These are phyloP conservation scores for Thamnophis elegans DNA, from an alignment of 2,797 vertebrate species.

Conservation along the genomic window DNA sequence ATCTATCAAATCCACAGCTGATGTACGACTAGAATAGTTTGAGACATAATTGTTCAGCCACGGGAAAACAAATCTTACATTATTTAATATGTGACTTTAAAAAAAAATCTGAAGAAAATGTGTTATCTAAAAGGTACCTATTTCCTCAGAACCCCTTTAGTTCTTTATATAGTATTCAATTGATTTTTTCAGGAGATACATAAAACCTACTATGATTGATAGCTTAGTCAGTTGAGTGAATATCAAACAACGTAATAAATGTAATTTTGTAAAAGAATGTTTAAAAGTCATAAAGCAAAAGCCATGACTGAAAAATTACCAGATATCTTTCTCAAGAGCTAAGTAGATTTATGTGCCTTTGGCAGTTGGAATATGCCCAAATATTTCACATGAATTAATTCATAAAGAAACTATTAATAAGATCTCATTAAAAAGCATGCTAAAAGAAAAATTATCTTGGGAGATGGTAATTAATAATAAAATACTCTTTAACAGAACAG, in stretches of 20 bases:
- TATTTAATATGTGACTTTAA: neutral
- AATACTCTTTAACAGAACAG: constrained; percentile 22
- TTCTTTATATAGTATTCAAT: neutral
- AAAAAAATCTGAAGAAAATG: neutral
- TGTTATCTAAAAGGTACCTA: neutral
- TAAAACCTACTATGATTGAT: neutral
- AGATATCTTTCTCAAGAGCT: constrained; percentile 9
- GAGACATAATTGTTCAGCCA: neutral
- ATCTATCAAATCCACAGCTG: neutral
- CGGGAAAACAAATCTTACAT: neutral
- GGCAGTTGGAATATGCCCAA: neutral
- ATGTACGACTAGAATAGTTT: neutral
- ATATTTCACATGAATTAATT: constrained; percentile 35
- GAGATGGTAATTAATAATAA: constrained; percentile 32
- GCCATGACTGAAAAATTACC: neutral
- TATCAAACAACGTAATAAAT: neutral
- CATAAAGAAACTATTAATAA: constrained; percentile 46
- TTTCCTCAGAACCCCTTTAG: neutral
- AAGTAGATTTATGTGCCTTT: neutral
- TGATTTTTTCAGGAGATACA: neutral
- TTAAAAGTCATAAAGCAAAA: constrained; percentile 1
- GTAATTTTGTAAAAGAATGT: neutral
- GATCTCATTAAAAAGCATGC: constrained; percentile 41
- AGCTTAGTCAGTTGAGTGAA: neutral
- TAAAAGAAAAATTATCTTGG: constrained; percentile 34